Base-by-base conservation (phyloP, 1,140 invertebrate species). In the Drosophila teissieri region DNA sequence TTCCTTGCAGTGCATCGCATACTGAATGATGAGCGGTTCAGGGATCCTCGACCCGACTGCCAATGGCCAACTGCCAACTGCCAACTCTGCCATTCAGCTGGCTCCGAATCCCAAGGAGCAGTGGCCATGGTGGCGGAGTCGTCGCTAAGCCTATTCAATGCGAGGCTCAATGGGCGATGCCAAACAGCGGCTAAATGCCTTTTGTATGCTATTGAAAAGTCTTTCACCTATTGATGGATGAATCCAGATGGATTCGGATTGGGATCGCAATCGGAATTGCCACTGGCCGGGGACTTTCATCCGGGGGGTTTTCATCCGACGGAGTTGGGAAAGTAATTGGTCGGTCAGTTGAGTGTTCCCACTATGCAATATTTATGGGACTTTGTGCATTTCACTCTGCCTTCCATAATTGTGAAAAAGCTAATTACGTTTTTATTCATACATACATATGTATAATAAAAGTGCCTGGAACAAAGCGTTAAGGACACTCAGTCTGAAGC, bases 111-210 rank as follows among this genome's bases (percentile, higher is more conserved):
- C 51, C 42, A 64, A 36, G 19, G 64, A 36, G 46, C 40, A 31
- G 12, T 44, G 61, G 40, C 31, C 22, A 27, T 40, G 60, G 63
- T 42, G 63, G 36, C n/a, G 51, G 15, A 61, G 48, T 48, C 57
- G 61, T 57, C 54, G 61, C 75, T 69, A 72, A 68, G 79, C 79
- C 83, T 79, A 86, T 86, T 86, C 75, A 88, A 76, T 68, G 58
- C 58, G 60, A 64, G 61, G 67, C 54, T 86, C 83, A 83, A 86
- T 83, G 72, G 70, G 79, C 65, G 81, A 88, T 88, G 86, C 80
- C 82, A 83, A 88, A 88, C 79, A 83, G 83, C 83, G 65, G 62
- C 82, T 86, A 88, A 86, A 88, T 86, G 83, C 83, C 82, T 78
- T 86, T 86, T 86, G 75, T 86, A 63, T 63, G 51, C 79, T 61